Evolutionary conservation across 1,140 invertebrate genomes (phyloP), one percentile per base, ranked within the genome.

Genomic region (Reticulitermes speratus): DNA sequence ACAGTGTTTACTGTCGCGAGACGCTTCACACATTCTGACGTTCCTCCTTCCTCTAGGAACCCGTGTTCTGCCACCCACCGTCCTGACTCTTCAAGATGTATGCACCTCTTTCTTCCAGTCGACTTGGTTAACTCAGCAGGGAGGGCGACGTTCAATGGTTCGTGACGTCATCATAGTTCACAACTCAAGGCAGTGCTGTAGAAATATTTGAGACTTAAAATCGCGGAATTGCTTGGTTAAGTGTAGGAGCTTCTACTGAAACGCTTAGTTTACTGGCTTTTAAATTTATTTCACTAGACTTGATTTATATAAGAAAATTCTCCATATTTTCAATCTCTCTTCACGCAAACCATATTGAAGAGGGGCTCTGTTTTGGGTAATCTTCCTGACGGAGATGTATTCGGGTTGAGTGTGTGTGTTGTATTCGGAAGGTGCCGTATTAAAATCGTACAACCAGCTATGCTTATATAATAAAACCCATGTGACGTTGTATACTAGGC

Each of bases 111-210:
- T 75, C 65, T 75, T 75, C 65, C 65, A 75, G 25, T 75, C 65
- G 65, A 75, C 65, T 75, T 25, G 65, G 25, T 30, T 75, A 75
- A 75, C 65, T 75, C 65, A 30, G 65, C 65, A 16, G 65, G 65
- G 52, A 55, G n/a, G 65, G 65, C 65, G n/a, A 75, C 65, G 65
- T 30, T 75, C n/a, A 75, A 75, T 75, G 65, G 65, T 6, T 30
- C 65, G 65, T 75, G 65, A 75, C 65, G 65, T 75, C 65, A 75
- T 75, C 65, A 75, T 75, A 75, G 65, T 75, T 75, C n/a, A 55
- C 52, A 55, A 55, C 52, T 55, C 52, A 16, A 19, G 52, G 52
- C 14, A 55, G 52, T 12, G 65, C 25, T 30, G 65, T 75, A 30
- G 65, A 75, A 75, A 30, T 75, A 75, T 55, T 55, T 55, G 16